Evolutionary conservation across 2,888 invertebrate species (phyloP).

Genomic region (Chloroclystis v-ata): DNA sequence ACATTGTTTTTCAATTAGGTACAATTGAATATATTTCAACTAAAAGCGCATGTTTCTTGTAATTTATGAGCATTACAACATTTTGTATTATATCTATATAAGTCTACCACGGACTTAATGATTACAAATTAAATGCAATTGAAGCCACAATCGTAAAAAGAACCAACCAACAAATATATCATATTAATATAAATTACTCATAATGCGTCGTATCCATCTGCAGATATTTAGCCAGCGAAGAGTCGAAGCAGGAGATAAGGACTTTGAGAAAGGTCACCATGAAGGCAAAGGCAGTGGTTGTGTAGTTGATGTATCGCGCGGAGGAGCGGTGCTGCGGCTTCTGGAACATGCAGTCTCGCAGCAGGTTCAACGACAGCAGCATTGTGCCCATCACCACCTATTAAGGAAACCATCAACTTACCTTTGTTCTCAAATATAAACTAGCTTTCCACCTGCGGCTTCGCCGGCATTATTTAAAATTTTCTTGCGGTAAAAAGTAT

Average conservation of each 20-base stretch:
- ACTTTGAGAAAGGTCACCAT: constrained; percentile 86
- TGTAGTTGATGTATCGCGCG: constrained; percentile 83
- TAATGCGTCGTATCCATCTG: constrained; percentile 28
- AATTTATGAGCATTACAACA: no score
- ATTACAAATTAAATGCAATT: no score
- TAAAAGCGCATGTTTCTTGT: no score
- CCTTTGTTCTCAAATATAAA: neutral
- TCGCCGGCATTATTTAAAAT: no score
- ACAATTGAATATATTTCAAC: no score
- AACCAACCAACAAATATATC: no score
- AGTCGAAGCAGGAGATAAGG: constrained; percentile 87
- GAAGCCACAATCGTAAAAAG: no score
- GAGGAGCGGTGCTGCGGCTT: constrained; percentile 82
- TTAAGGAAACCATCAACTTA: constrained; percentile 9
- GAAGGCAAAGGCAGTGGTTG: constrained; percentile 84
- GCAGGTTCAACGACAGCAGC: constrained; percentile 84
- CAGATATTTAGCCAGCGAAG: constrained; percentile 78
- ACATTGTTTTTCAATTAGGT: no score
- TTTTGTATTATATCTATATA: no score
- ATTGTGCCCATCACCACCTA: constrained; percentile 87
- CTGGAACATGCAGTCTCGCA: constrained; percentile 87
- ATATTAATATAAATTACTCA: constrained; percentile 2
- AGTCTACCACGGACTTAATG: no score
- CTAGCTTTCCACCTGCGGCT: no score
- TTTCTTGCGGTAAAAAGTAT: no score